Percentiles rank a stretch among this genome's conserved stretches.
phyloP scores from a whole-genome alignment of 1,140 invertebrate species.

The Trichoplusia ni region DNA sequence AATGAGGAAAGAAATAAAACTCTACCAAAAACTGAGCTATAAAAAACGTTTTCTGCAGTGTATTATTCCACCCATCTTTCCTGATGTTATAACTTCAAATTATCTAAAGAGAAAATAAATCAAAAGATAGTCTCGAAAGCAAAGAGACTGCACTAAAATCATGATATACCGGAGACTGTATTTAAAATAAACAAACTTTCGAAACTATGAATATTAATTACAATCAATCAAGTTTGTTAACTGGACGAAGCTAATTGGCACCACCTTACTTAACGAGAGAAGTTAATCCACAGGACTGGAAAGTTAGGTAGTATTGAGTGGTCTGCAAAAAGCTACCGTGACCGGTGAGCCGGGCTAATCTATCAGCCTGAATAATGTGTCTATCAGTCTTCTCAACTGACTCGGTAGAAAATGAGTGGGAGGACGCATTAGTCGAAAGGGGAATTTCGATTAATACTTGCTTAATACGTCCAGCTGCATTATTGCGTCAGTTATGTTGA shows the following conservation, averaged over 20 bases:
- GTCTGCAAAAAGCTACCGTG: conserved; percentile 6
- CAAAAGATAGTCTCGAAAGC: no score
- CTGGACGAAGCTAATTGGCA: conserved; percentile 21
- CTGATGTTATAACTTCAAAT: no score
- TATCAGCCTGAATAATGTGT: conserved; percentile 23
- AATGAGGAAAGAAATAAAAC: no score
- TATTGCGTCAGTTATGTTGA: no score
- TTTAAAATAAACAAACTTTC: conserved; percentile 21
- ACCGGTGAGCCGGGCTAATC: conserved; percentile 1
- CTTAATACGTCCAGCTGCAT: no score
- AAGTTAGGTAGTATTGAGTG: conserved; percentile 3
- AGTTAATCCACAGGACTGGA: not conserved
- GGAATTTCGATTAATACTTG: no score
- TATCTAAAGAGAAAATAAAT: no score
- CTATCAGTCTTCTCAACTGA: conserved; percentile 5
- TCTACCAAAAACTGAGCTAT: no score
- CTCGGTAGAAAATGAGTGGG: not conserved
- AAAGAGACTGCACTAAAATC: no score
- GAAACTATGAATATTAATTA: conserved; percentile 25
- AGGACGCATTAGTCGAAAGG: conserved; percentile 3
- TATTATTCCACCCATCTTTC: no score
- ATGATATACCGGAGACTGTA: no score
- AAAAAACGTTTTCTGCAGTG: no score
- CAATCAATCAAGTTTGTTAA: conserved; percentile 11
- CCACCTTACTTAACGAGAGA: conserved; percentile 14